Conservation (phyloP, 2,888 invertebrate species). For the Osedax frankpressi region DNA sequence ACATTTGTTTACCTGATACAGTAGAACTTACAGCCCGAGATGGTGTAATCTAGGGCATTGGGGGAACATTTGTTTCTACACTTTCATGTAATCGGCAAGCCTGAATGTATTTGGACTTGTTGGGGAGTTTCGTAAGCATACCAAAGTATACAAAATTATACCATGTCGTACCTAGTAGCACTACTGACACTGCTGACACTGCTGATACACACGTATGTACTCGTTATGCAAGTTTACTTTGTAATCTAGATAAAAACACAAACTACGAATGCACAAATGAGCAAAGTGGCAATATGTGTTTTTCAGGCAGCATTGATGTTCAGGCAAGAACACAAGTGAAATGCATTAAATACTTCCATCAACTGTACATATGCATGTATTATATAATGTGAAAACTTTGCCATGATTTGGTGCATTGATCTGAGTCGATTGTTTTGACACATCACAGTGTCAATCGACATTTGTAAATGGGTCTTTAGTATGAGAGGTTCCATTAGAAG, state of each 20-base stretch:
- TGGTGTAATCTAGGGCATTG: neutral
- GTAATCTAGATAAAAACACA: neutral
- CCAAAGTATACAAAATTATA: conserved; percentile 3
- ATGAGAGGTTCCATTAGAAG: conserved; percentile 2
- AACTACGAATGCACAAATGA: neutral
- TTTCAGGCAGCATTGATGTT: neutral
- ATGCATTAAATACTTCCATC: neutral
- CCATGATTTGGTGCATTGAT: neutral
- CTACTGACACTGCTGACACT: neutral
- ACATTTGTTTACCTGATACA: neutral
- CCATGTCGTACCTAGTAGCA: neutral
- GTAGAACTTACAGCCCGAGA: neutral
- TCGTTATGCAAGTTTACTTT: conserved; percentile 2
- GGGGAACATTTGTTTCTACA: neutral
- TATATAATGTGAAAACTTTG: neutral
- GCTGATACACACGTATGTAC: neutral
- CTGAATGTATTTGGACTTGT: neutral
- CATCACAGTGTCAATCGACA: neutral
- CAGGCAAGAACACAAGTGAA: conserved; percentile 2
- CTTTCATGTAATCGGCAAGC: neutral
- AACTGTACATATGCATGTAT: neutral
- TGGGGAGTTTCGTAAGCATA: neutral
- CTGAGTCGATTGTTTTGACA: neutral
- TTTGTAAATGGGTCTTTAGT: neutral
- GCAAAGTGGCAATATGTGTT: neutral